Evolutionary conservation across 2,113 vertebrate species (phyloP).

Genomic region (Girardinichthys multiradiatus): DNA sequence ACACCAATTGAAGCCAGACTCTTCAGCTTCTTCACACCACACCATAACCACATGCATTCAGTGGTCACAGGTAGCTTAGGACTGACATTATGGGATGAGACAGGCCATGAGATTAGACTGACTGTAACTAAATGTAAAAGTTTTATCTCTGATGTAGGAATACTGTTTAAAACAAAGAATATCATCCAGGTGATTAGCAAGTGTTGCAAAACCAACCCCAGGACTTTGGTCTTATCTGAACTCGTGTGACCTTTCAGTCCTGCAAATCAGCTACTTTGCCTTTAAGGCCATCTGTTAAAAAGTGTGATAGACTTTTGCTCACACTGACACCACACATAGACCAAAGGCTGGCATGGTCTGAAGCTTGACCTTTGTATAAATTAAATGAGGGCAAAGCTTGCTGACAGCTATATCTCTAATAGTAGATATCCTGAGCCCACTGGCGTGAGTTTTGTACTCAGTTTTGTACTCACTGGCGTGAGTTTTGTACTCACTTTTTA

Average conservation of each 20-base stretch:
- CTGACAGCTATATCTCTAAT: slow-evolving; percentile 20
- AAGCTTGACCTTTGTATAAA: slow-evolving; percentile 63
- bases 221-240: slow-evolving; percentile 57
- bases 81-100: slow-evolving; percentile 42
- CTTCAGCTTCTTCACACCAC: slow-evolving; percentile 21
- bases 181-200: slow-evolving; percentile 63
- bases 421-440: slow-evolving; percentile 18
- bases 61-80: slow-evolving; percentile 36
- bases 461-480: neutral
- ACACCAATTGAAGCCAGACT: neutral
- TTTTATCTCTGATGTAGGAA: slow-evolving; percentile 53
- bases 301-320: slow-evolving; percentile 44
- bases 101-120: slow-evolving; percentile 49
- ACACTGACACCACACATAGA: slow-evolving; percentile 47
- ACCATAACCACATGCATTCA: neutral
- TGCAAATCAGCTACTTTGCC: slow-evolving; percentile 51
- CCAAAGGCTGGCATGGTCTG: slow-evolving; percentile 33
- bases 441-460: slow-evolving; percentile 2
- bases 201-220: slow-evolving; percentile 55
- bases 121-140: slow-evolving; percentile 39
- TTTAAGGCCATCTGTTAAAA: slow-evolving; percentile 54
- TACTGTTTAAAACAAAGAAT: slow-evolving; percentile 57
- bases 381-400: slow-evolving; percentile 36
- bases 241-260: slow-evolving; percentile 44
- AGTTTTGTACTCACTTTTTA: neutral